Evolutionary conservation across 2,113 vertebrate species (phyloP).

Genomic region (Pipa parva): DNA sequence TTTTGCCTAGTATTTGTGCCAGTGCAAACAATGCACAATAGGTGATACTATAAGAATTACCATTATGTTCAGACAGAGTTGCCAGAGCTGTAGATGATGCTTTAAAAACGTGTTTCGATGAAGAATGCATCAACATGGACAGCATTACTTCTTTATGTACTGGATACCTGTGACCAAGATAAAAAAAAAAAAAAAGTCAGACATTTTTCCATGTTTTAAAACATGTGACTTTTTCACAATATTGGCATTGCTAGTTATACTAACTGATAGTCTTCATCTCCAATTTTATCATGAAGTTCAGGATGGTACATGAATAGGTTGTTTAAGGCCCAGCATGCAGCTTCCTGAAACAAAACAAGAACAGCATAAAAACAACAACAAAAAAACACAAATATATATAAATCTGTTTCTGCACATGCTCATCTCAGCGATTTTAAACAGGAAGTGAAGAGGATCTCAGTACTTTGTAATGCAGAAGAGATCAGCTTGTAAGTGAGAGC

Average conservation of each 20-base stretch:
- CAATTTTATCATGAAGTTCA: slow-evolving; percentile 63
- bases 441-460: no score
- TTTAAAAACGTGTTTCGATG: slow-evolving; percentile 77
- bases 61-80: slow-evolving; percentile 74
- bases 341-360: slow-evolving; percentile 66
- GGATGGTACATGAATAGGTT: slow-evolving; percentile 79
- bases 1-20: no score
- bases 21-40: no score
- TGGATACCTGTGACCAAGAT: slow-evolving; percentile 70
- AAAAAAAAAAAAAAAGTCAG: background rate
- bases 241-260: slow-evolving; percentile 43
- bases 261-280: slow-evolving; percentile 80
- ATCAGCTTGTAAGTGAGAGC: no score
- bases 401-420: background rate
- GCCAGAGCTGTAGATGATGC: slow-evolving; percentile 77
- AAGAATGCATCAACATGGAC: slow-evolving; percentile 83
- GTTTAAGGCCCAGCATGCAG: slow-evolving; percentile 86
- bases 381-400: slow-evolving; percentile 20
- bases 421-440: no score
- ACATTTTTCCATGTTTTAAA: background rate
- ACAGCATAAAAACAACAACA: slow-evolving; percentile 8
- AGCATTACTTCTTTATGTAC: slow-evolving; percentile 83
- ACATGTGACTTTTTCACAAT: background rate
- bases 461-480: no score
- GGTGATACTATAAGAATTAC: slow-evolving; percentile 70